Conservation (phyloP, 2,888 invertebrate genomes). For the Girardia tigrina region DNA sequence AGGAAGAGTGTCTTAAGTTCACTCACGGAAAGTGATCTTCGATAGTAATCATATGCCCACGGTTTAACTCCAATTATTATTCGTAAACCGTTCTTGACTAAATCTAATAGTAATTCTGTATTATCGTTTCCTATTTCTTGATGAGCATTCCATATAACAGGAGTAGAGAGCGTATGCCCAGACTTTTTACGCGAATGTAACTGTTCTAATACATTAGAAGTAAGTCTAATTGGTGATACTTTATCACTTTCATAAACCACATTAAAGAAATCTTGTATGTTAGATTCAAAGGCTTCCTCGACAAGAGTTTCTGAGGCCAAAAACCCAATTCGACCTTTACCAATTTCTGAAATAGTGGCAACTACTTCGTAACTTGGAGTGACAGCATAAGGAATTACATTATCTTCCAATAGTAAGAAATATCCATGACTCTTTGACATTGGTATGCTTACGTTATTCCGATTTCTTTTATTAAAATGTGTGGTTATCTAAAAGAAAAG, state of each 20-base stretch:
- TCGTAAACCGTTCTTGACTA: neutral
- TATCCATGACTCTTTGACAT: neutral
- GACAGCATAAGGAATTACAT: neutral
- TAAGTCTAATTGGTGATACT: neutral
- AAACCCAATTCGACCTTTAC: constrained; percentile 1
- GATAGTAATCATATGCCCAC: neutral
- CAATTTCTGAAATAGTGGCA: neutral
- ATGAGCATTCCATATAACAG: neutral
- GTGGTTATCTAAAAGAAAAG: too few relatives aligned
- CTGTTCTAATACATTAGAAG: neutral
- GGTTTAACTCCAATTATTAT: neutral
- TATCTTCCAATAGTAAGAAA: neutral
- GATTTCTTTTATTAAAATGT: too few relatives aligned
- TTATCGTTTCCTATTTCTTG: neutral
- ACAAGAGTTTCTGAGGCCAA: neutral
- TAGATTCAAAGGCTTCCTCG: neutral
- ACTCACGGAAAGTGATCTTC: neutral
- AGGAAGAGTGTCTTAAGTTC: neutral
- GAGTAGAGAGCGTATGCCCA: neutral
- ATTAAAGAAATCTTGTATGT: neutral
- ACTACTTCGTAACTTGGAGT: neutral
- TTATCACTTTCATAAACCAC: neutral
- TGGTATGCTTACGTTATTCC: neutral
- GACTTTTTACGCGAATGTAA: neutral
- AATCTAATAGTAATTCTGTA: neutral